phyloP scores from a whole-genome alignment of 1,140 invertebrate species.

The Ostrea denselamellosa region DNA sequence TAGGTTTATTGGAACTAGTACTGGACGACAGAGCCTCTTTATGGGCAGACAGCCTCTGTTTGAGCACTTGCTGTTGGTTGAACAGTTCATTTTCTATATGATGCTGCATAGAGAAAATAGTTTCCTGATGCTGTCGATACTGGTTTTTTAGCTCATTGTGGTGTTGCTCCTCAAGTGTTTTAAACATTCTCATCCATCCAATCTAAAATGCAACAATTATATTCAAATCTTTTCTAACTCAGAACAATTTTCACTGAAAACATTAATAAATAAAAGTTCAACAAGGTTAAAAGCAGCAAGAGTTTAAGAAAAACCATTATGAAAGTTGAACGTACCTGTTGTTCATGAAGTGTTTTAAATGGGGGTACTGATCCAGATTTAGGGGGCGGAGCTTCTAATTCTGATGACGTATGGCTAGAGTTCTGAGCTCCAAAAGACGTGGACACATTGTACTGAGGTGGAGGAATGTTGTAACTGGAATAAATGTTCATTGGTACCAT shows the following conservation, averaged over 20 bases:
- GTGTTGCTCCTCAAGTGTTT: constrained; percentile 67
- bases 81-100: constrained; percentile 66
- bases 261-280: neutral
- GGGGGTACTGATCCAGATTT: constrained; percentile 64
- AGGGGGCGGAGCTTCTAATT: constrained; percentile 52
- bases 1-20: constrained; percentile 46
- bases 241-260: neutral
- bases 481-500: constrained; percentile 20
- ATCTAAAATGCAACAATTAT: constrained; percentile 51
- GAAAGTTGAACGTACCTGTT: constrained; percentile 62
- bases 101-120: constrained; percentile 66
- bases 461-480: constrained; percentile 37
- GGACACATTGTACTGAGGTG: constrained; percentile 43
- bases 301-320: neutral
- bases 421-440: neutral
- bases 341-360: constrained; percentile 68
- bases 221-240: neutral
- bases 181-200: constrained; percentile 70
- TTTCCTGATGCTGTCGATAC: constrained; percentile 65
- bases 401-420: constrained; percentile 39
- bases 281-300: no score
- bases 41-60: constrained; percentile 60
- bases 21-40: constrained; percentile 55
- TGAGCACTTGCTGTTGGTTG: constrained; percentile 63
- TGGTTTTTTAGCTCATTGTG: constrained; percentile 63